Percentiles rank a stretch among this genome's conserved stretches.
Conservation (phyloP, 2,888 invertebrate species). For the Trissoscelio sp. region DNA sequence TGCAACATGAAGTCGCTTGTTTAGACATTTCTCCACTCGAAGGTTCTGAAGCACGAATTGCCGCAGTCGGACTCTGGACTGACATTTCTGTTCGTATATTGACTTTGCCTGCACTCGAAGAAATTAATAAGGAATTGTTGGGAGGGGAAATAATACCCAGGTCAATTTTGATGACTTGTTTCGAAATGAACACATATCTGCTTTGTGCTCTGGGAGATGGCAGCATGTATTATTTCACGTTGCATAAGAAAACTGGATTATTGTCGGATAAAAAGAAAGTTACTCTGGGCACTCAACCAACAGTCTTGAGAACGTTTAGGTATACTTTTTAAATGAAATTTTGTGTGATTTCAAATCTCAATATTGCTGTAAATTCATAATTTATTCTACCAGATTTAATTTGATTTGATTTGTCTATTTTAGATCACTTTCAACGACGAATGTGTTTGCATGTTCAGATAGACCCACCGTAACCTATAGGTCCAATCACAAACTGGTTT, state of each 20-base stretch:
- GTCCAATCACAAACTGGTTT: constrained; percentile 98
- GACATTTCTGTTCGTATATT: constrained; percentile 96
- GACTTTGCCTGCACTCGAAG: constrained; percentile 90
- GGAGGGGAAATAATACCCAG: constrained; percentile 98
- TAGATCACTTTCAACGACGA: constrained; percentile 94
- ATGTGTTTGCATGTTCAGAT: constrained; percentile 99
- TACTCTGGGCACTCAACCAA: constrained; percentile 98
- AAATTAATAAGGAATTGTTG: constrained; percentile 93
- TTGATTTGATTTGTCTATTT: constrained; percentile 14
- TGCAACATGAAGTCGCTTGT: constrained; percentile 98
- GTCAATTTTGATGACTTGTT: constrained; percentile 96
- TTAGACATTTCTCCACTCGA: constrained; percentile 94
- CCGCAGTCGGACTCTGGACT: constrained; percentile 98
- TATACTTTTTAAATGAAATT: too few relatives aligned
- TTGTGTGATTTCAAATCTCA: not conserved
- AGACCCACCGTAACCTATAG: constrained; percentile 99
- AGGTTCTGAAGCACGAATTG: constrained; percentile 87
- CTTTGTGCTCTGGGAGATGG: constrained; percentile 98
- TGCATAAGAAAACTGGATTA: constrained; percentile 90
- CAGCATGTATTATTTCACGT: constrained; percentile 97
- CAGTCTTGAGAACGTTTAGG: constrained; percentile 93
- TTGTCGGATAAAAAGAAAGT: constrained; percentile 96
- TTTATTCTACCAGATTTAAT: constrained; percentile 6
- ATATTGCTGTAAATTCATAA: not conserved
- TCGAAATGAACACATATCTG: constrained; percentile 95